These are phyloP conservation scores for Lordiphosa clarofinis DNA, from an alignment of 1,140 invertebrate genomes.

Conservation along the genomic window DNA sequence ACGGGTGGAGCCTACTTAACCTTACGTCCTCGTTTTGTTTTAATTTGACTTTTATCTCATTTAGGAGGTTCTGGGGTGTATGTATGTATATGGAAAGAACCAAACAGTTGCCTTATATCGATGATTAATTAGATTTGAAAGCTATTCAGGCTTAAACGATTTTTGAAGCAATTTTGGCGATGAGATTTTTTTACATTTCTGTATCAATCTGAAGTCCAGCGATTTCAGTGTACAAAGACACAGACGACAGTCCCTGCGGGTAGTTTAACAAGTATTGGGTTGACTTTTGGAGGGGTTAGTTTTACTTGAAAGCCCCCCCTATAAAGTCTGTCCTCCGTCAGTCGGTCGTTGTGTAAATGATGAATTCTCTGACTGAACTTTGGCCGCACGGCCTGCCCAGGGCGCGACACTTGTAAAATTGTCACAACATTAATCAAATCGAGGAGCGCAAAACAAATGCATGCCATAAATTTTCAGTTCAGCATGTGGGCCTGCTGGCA, in stretches of 20 bases:
- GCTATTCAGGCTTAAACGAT: no score
- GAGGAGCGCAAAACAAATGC: slow-evolving; percentile 52
- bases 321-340: slow-evolving; percentile 1
- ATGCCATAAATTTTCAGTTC: slow-evolving; percentile 53
- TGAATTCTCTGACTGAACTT: slow-evolving; percentile 38
- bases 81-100: no score
- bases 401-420: slow-evolving; percentile 59
- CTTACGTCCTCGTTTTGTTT: no score
- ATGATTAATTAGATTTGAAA: no score
- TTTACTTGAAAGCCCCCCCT: background rate
- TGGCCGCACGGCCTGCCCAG: slow-evolving; percentile 27
- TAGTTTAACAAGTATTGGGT: slow-evolving; percentile 5
- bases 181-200: no score
- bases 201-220: background rate
- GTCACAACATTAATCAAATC: slow-evolving; percentile 63
- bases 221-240: slow-evolving; percentile 1
- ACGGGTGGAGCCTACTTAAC: no score
- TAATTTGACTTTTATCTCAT: no score
- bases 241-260: background rate
- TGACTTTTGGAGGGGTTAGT: slow-evolving; percentile 5
- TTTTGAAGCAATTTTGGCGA: no score
- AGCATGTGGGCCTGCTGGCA: slow-evolving; percentile 17
- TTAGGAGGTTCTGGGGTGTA: no score
- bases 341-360: slow-evolving; percentile 37
- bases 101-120: no score